Conservation (phyloP, 2,797 vertebrate species). For the Falco concolor region DNA sequence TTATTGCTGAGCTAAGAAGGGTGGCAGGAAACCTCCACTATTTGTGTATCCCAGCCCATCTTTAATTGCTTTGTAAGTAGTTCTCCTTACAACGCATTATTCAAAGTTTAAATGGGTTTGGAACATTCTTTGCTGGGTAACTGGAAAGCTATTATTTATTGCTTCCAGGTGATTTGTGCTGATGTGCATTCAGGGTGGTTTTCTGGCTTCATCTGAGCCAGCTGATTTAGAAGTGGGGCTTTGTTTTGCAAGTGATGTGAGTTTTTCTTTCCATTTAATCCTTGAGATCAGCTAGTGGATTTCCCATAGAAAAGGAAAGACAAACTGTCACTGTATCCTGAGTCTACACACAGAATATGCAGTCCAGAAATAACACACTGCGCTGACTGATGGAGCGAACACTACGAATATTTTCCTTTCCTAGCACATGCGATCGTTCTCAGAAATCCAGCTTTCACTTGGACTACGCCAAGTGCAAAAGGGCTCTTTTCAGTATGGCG, state of each 20-base stretch:
- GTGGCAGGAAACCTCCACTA: not conserved
- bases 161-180: not conserved
- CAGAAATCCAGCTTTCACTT: not conserved
- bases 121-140: not conserved
- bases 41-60: not conserved
- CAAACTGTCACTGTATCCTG: not conserved
- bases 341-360: not conserved
- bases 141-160: not conserved
- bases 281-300: not conserved
- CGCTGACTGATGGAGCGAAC: not conserved
- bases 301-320: not conserved
- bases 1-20: not conserved
- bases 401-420: not conserved
- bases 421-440: slow-evolving; percentile 3
- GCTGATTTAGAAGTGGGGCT: not conserved
- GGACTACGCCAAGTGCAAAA: not conserved
- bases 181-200: not conserved
- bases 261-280: slow-evolving; percentile 23
- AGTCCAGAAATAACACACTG: slow-evolving; percentile 34
- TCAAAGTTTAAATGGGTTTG: not conserved
- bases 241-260: not conserved
- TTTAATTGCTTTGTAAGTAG: not conserved
- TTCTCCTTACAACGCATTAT: not conserved
- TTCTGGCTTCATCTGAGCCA: not conserved
- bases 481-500: not conserved